These are phyloP conservation scores for Oryzias melastigma DNA, from an alignment of 2,113 vertebrate species.

Conservation along the genomic window DNA sequence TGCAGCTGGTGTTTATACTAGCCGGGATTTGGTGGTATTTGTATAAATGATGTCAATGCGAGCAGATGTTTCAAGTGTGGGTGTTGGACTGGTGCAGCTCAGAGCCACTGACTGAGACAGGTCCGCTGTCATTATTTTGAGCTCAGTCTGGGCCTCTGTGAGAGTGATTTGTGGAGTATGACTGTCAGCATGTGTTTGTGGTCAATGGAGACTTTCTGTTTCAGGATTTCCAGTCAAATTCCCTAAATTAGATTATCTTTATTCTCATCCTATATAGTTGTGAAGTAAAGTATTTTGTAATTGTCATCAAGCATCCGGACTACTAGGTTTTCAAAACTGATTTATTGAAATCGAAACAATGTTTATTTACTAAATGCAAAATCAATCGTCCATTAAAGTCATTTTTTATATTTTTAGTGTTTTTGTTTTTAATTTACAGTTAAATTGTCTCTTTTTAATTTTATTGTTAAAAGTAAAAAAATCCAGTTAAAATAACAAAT, in stretches of 20 bases:
- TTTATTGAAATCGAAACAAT: no score
- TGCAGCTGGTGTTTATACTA: slow-evolving; percentile 48
- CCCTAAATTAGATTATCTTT: slow-evolving; percentile 37
- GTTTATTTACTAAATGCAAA: no score
- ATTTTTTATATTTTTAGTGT: no score
- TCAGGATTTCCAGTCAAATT: slow-evolving; percentile 18
- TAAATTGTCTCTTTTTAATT: no score
- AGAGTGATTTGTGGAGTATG: slow-evolving; percentile 48
- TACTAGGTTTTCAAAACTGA: not conserved
- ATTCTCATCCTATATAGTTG: slow-evolving; percentile 41
- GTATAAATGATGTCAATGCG: slow-evolving; percentile 57
- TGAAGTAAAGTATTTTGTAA: slow-evolving; percentile 40
- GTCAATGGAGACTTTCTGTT: slow-evolving; percentile 32
- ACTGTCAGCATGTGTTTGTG: slow-evolving; percentile 43
- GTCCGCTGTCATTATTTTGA: slow-evolving; percentile 50
- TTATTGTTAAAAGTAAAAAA: no score
- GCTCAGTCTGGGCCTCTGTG: slow-evolving; percentile 23
- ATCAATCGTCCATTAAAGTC: no score
- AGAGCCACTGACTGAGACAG: slow-evolving; percentile 40
- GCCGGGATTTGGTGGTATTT: slow-evolving; percentile 57
- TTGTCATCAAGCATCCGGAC: slow-evolving; percentile 30
- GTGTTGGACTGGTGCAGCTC: slow-evolving; percentile 38
- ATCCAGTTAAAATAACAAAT: no score
- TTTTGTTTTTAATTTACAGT: no score
- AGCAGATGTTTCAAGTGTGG: slow-evolving; percentile 44